These are phyloP conservation scores for Oryzias celebensis DNA, from an alignment of 2,113 vertebrate species.

Conservation along the genomic window DNA sequence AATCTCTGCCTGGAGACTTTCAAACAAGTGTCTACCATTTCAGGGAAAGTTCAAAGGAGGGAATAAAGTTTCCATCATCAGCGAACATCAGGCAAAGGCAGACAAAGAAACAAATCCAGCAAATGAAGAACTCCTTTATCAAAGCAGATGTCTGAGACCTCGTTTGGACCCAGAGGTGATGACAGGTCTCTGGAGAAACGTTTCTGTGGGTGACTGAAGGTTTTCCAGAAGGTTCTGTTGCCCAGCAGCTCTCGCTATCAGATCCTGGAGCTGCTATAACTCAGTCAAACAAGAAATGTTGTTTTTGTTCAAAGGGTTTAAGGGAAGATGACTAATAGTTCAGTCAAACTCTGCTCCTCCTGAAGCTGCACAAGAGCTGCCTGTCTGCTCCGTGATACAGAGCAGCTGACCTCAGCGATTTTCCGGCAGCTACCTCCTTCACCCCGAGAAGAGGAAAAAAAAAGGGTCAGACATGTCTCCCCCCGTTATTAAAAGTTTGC, in stretches of 20 bases:
- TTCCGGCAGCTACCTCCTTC: slow-evolving; percentile 23
- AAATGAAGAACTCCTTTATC: too few relatives aligned
- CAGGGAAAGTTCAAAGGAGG: too few relatives aligned
- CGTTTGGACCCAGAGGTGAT: too few relatives aligned
- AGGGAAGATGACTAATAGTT: slow-evolving; percentile 30
- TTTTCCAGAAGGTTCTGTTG: too few relatives aligned
- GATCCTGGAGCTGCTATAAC: not conserved
- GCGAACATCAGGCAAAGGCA: too few relatives aligned
- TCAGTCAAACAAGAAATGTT: slow-evolving; percentile 36
- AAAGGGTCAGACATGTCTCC: slow-evolving; percentile 32
- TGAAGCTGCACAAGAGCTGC: slow-evolving; percentile 11
- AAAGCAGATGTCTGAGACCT: too few relatives aligned
- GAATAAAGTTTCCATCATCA: too few relatives aligned
- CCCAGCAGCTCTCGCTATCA: not conserved
- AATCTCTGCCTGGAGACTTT: slow-evolving; percentile 6
- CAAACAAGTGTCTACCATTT: not conserved
- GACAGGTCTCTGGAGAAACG: too few relatives aligned
- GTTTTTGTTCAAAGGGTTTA: slow-evolving; percentile 47
- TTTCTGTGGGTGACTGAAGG: too few relatives aligned
- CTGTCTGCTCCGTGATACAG: slow-evolving; percentile 26
- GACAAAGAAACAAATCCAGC: too few relatives aligned
- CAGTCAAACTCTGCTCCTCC: slow-evolving; percentile 19
- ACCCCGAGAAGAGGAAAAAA: slow-evolving; percentile 12
- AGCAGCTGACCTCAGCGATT: slow-evolving; percentile 48
- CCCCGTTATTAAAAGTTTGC: slow-evolving; percentile 46